phyloP scores from a whole-genome alignment of 2,113 vertebrate species.

The Isichthys henryi region DNA sequence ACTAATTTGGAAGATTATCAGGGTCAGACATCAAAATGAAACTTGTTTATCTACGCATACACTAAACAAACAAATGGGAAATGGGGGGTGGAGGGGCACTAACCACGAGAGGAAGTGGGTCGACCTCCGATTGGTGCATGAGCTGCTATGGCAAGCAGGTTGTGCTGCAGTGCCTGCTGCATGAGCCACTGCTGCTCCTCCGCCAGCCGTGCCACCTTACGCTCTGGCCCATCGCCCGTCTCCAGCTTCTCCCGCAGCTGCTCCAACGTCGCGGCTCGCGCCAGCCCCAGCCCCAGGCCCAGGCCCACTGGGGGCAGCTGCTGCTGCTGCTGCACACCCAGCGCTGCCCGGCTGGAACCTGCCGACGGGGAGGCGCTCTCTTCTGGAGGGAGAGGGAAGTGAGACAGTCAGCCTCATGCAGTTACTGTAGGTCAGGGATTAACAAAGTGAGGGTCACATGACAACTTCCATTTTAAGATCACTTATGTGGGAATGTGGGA shows the following conservation, averaged over 20 bases:
- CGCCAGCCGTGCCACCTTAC: constrained; percentile 70
- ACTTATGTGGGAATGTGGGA: not conserved
- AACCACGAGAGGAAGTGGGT: constrained; percentile 77
- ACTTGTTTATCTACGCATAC: not conserved
- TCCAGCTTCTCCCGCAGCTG: constrained; percentile 89
- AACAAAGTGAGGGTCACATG: not conserved
- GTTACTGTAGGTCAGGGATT: not conserved
- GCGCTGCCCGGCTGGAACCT: constrained; percentile 43
- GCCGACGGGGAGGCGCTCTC: constrained; percentile 50
- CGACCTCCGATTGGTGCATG: constrained; percentile 84
- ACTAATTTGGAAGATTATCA: not conserved
- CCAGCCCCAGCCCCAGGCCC: constrained; percentile 59
- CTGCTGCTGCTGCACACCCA: not conserved
- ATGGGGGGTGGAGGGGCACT: constrained; percentile 23
- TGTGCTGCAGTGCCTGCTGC: constrained; percentile 90
- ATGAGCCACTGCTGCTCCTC: constrained; percentile 88
- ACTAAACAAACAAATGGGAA: not conserved
- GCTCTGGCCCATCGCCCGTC: constrained; percentile 75
- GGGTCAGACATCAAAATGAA: not conserved
- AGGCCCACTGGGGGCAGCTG: constrained; percentile 39
- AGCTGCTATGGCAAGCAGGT: constrained; percentile 78
- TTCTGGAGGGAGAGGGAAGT: constrained; percentile 35
- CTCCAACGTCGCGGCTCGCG: constrained; percentile 74
- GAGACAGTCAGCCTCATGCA: not conserved
- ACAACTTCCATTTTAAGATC: not conserved